Evolutionary conservation across 2,797 vertebrate species (phyloP), one percentile per base, ranked within the genome.

Genomic region (Schizopygopsis malacanthus): DNA sequence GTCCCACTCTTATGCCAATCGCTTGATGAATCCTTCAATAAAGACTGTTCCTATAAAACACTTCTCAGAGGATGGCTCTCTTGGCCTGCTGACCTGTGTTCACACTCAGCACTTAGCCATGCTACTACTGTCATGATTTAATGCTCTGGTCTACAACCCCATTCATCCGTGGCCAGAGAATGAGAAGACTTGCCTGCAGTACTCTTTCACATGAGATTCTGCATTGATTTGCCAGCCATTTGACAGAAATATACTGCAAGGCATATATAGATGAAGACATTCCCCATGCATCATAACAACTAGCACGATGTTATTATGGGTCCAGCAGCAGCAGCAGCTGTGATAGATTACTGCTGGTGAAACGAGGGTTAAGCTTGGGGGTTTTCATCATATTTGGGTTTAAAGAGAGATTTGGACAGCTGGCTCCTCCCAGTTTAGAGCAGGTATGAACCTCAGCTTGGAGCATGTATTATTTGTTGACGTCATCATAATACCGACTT

Each of bases 311-410:
- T 94, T 93, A 95, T 94, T 91, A 93, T 50, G 79, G 92, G 91
- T 94, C 92, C 91, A 18, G 59, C n/a, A 65, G 70, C 69, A 91
- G 89, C 86, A 90, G 88, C 87, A 83, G 89, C 91, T 90, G 92
- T 86, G 87, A 93, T 93, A 91, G 90, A 95, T 95, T 92, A 94
- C 90, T 89, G 90, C 70, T 63, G 69, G 56, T 47, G 25, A 56
- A 15, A 63, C 45, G 76, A 33, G 69, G 81, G 76, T 47, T 79
- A 59, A 52, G 7, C 25, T 18, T 79, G 54, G 11, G 45, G 52
- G 47, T 87, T 93, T 94, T 92, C 90, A 93, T 94, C 93, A 93
- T 90, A 92, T 88, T 59, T 80, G 90, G 89, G 92, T 93, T 95
- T 93, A 94, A 94, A 91, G 93, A 91, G 92, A 94, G 90, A 88